Evolutionary conservation across 1,140 invertebrate genomes (phyloP), one percentile per base, ranked within the genome.

Genomic region (Leptoteleia sp.): DNA sequence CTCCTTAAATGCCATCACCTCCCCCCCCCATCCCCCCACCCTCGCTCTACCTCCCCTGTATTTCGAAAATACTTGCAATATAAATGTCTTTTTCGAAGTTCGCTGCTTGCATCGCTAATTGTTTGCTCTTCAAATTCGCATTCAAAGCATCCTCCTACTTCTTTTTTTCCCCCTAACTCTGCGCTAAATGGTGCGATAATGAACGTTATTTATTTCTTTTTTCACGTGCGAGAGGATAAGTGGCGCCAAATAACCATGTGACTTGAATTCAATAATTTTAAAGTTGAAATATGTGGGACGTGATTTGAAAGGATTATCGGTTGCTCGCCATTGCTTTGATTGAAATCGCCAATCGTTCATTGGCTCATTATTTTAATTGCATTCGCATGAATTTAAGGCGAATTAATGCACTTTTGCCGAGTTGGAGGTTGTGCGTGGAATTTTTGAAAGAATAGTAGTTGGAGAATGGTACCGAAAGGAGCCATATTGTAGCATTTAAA

Each of bases 1-100:
- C 70, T 70, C 64, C 64, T 79, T 59, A 70, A 65, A 79, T 38
- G 54, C 45, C n/a, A n/a, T n/a, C n/a, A n/a, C n/a, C n/a, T n/a
- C n/a, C n/a, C n/a, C n/a, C n/a, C n/a, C n/a, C n/a, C n/a, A n/a
- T n/a, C n/a, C n/a, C n/a, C n/a, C n/a, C n/a, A n/a, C n/a, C n/a
- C n/a, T n/a, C n/a, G 54, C 15, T 55, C 33, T 45, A 13, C 15
- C 42, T 31, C 13, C 35, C 43, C 42, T 29, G 33, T 29, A 52
- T 75, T 65, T 75, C 35, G 27, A 61, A 59, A 79, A 71, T 42
- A 57, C 42, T 64, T 48, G 68, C 59, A 31, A 68, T 70, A 43
- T 50, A 48, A 78, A 72, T 62, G 40, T 40, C 38, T 29, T 37
- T 68, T 62, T 47, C 62, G 54, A 68, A 71, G 40, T 54, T 31